phyloP scores from a whole-genome alignment of 1,140 invertebrate genomes.

The Planococcus citri region DNA sequence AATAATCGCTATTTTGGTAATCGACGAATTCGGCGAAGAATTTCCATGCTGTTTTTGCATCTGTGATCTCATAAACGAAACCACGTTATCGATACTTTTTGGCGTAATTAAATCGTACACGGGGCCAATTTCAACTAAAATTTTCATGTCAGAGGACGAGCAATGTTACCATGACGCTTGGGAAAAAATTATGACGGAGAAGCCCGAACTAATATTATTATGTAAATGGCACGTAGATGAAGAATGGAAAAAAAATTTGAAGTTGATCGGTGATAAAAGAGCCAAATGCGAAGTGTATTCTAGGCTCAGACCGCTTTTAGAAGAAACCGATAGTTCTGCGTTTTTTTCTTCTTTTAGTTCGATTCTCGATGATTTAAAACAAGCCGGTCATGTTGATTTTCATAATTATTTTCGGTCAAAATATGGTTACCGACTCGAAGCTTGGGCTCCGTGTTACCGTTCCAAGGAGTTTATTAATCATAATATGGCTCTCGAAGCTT shows the following conservation, averaged over 20 bases:
- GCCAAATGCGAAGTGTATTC: background rate
- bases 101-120: background rate
- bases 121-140: background rate
- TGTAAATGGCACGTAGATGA: slow-evolving; percentile 22
- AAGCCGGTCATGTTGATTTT: background rate
- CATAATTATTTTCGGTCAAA: background rate
- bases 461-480: background rate
- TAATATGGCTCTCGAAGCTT: slow-evolving; percentile 16
- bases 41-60: slow-evolving; percentile 24
- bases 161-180: slow-evolving; percentile 20
- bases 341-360: background rate
- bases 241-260: slow-evolving; percentile 21
- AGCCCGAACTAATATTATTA: background rate
- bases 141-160: slow-evolving; percentile 15
- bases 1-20: slow-evolving; percentile 21
- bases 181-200: slow-evolving; percentile 19
- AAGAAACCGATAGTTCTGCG: background rate
- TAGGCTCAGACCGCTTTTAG: background rate
- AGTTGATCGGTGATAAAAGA: slow-evolving; percentile 12
- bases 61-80: slow-evolving; percentile 11
- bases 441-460: slow-evolving; percentile 1
- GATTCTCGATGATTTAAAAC: background rate
- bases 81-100: slow-evolving; percentile 16
- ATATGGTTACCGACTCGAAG: background rate
- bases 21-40: slow-evolving; percentile 23